Base-by-base conservation (phyloP, 2,888 invertebrate genomes). In the Euzophera pinguis region DNA sequence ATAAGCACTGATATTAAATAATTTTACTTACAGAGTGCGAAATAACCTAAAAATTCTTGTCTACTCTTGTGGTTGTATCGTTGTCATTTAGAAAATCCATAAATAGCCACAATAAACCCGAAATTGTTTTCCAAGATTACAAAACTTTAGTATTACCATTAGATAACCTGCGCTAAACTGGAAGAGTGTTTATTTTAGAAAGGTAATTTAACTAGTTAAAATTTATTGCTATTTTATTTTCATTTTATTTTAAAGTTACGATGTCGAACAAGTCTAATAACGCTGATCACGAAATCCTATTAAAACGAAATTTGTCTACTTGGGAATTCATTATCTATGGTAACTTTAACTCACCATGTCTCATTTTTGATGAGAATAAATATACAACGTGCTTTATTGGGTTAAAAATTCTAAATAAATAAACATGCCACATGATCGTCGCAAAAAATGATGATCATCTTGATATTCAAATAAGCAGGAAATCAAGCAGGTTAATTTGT, bases 221-320 rank as follows among this genome's bases (percentile, higher is more conserved):
- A 66, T 64, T 83, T 84, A 86, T 84, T 82, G 81, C 83, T 85
- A 81, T 78, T 69, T 67, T 61, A 64, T 57, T 63, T 61, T 55
- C 59, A 59, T 64, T 65, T 61, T 59, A 60, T 58, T 60, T 65
- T 59, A 69, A 61, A 60, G 38, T 55, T 69, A 69, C 61, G 57
- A 71, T 75, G 75, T 72, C 64, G 68, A 82, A 75, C 64, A 63
- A 66, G 68, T 70, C 81, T 83, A 79, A 72, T 4, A 41, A 6
- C 32, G 45, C 3, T 9, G 32, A 45, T 4, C 1, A 45, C 10
- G 45, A 34, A 16, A 45, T 32, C 29, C 32, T 14, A 32, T 34
- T 12, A 13, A 12, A 12, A 29, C 8, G 8, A 9, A 13, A 32
- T 6, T 14, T 32, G n/a, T 12, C 22, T 22, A 22, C 22, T 22